Base-by-base conservation (phyloP, 2,797 vertebrate genomes). In the Carapus acus region DNA sequence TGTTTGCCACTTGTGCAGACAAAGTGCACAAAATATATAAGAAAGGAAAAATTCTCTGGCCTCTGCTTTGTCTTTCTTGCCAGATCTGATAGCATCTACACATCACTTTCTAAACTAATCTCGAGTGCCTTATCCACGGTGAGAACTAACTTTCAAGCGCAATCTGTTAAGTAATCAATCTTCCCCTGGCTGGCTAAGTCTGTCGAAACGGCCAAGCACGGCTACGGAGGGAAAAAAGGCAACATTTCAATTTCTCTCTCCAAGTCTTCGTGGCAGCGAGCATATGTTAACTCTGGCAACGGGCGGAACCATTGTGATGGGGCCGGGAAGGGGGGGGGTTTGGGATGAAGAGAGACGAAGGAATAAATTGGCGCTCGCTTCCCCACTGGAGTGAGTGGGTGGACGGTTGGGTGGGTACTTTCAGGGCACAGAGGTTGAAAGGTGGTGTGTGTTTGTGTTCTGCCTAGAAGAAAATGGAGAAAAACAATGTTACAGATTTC, bases 121-220 rank as follows among this genome's bases (percentile, higher is more conserved):
- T 67, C 56, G 75, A 82, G 69, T 54, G 59, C 60, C 74, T 77
- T 76, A 78, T 77, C 72, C 79, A 73, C 42, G 54, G 65, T 67
- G 63, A 81, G 83, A 83, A 81, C 69, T 29, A 58, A 78, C 77
- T 85, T 83, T 84, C 82, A 80, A 71, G 81, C 74, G 81, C 69
- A 56, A 83, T 87, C 78, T 80, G 47, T 34, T 34, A 61, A 67
- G 74, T 81, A 87, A 85, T 85, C 79, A 85, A 81, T 86, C 84
- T 85, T 82, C 63, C 54, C 42, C 64, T 83, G 79, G 77, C 74
- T 80, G 72, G 49, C 54, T 27, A 42, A 73, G 69, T 79, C 80
- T 76, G 76, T 78, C 58, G 27, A 78, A 84, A 67, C 73, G 43
- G 16, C 63, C 57, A 73, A 71, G 74, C 16, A 44, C 65, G 41